Evolutionary conservation across 2,113 vertebrate genomes (phyloP), one percentile per base, ranked within the genome.

Genomic region (Pseudorhombus dupliciocellatus): DNA sequence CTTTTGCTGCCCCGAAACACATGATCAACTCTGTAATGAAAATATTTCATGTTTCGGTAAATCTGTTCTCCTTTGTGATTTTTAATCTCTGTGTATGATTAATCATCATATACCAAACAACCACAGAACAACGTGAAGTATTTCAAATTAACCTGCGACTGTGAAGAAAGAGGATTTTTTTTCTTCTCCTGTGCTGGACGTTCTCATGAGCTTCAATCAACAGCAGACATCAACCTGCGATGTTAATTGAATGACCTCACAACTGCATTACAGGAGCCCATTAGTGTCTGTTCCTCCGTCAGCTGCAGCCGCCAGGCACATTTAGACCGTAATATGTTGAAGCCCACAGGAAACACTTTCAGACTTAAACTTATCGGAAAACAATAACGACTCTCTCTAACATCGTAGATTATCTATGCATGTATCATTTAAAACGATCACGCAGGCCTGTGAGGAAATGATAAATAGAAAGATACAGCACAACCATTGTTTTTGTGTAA

Each of bases 181-280:
- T 55, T 54, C 30, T 48, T 68, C 21, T 20, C 37, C 10, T 46
- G 25, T n/a, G 48, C 5, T 24, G 5, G 9, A 37, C 1, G 2
- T n/a, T 20, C 14, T 55, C 54, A 14, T 7, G 26, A 70, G 44
- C 66, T 34, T n/a, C 25, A 73, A 83, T 83, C 66, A 74, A 52
- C 76, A 54, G 73, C 81, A 80, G 72, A 79, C 81, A 81, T 81
- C 72, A 80, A 71, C 76, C 53, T 57, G 55, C 14, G 51, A 79
- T 73, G 79, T 84, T 85, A 87, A 90, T 88, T 84, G 69, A 89
- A 89, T 90, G 85, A 83, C 82, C 84, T 80, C 73, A 76, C 24
- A 4, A 79, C 68, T 75, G 40, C 74, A 69, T 83, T 77, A 77
- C 30, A 22, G 16, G 11, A 18, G 26, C 62, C 75, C 69, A 75